phyloP scores from a whole-genome alignment of 2,888 invertebrate species.

The Rhogogaster chlorosoma region DNA sequence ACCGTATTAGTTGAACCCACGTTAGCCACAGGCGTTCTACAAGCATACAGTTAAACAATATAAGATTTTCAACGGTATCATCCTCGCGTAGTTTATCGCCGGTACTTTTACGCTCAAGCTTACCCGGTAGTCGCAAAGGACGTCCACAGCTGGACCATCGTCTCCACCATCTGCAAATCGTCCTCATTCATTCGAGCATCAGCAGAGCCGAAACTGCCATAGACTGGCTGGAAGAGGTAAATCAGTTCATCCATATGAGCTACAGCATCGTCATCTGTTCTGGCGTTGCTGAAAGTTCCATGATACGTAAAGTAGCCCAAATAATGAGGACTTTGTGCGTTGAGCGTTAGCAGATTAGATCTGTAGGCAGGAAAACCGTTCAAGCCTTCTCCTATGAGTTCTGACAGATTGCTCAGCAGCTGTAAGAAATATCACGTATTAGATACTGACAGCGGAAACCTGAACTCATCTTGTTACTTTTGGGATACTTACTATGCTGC shows the following conservation, averaged over 20 bases:
- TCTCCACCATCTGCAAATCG: too few relatives aligned
- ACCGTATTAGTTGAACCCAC: neutral
- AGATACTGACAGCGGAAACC: neutral
- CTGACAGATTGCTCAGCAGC: constrained; percentile 55
- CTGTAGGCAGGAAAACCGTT: constrained; percentile 55
- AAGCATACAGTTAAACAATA: neutral
- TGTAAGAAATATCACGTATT: constrained; percentile 35
- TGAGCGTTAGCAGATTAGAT: constrained; percentile 50
- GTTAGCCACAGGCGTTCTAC: neutral
- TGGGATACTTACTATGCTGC: neutral
- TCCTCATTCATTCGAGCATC: too few relatives aligned
- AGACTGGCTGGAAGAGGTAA: constrained; percentile 74
- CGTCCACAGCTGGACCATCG: too few relatives aligned
- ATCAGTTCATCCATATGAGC: constrained; percentile 78
- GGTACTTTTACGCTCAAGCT: neutral
- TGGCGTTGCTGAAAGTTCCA: constrained; percentile 55
- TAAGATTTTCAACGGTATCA: neutral
- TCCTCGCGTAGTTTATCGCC: neutral
- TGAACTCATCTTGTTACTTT: neutral
- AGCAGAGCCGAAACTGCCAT: neutral
- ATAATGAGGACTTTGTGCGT: constrained; percentile 53
- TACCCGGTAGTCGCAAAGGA: too few relatives aligned
- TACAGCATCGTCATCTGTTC: constrained; percentile 66
- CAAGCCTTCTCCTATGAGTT: constrained; percentile 55
- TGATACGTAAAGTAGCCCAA: constrained; percentile 59